Base-by-base conservation (phyloP, 2,888 invertebrate genomes). In the Erebia epiphron region DNA sequence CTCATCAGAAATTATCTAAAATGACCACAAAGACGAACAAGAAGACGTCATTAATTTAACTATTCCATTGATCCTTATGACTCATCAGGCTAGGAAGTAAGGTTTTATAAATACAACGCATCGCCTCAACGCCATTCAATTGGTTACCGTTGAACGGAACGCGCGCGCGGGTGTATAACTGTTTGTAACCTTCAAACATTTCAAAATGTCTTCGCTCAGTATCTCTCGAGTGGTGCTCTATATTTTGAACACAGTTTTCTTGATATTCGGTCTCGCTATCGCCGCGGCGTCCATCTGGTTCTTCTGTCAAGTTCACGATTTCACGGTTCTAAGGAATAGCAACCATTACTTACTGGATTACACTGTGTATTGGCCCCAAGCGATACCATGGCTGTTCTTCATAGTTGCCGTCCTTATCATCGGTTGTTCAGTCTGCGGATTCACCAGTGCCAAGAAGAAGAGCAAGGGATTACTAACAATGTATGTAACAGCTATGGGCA, bases 351-450 rank as follows among this genome's bases (percentile, higher is more conserved):
- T 90, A 0, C 79, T 92, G 73, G 92, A 93, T 75, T 93, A 90
- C 83, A 86, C 83, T 16, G 84, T 93, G 71, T 91, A 91, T 73
- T 93, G 91, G 92, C 90, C 92, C 0, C 92, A 93, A 76, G 90
- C 88, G 0, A 82, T 91, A 0, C 92, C 92, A 0, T 93, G 92
- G 92, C 79, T 92, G 71, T 93, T 92, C 71, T 83, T 92, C 46
- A 72, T 91, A 1, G 83, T 85, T 35, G 86, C 87, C 1, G 70
- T 90, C 1, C 79, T 90, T n/a, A 83, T 88, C 14, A 74, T 92
- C 7, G 81, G 82, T 63, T 86, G 86, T 0, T 84, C 88, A 0
- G 79, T 82, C 67, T 91, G 91, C 75, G 92, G 92, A 2, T 88
- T 88, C 66, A 78, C 83, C 64, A 87, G 91, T 52, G 86, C 87